Evolutionary conservation across 2,113 vertebrate species (phyloP), one percentile per base, ranked within the genome.

Genomic region (Cyprinodon variegatus): DNA sequence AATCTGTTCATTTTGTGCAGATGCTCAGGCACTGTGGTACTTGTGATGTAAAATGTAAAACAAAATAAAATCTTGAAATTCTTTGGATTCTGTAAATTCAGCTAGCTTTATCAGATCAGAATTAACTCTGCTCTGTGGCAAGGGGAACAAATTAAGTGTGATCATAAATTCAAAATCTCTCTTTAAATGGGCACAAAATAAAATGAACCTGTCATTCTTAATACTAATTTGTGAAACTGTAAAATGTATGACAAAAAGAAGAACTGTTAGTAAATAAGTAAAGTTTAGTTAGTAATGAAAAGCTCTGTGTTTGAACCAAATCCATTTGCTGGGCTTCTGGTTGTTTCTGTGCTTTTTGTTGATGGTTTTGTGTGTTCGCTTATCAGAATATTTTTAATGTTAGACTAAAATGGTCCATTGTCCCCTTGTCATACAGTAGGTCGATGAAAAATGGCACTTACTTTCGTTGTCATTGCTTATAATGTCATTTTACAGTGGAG

Each of bases 381-480:
- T 53, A 17, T n/a, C n/a, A 9, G 50, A 1, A 20, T 45, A 11
- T 9, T 20, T 53, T 6, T 50, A 15, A 15, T 14, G 48, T 53
- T 20, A 53, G 6, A 53, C 50, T 20, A 53, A 29, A 53, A 53
- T n/a, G 6, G 50, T 53, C n/a, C 14, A 29, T 29, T 29, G 29
- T 29, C 29, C 29, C 29, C 7, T 36, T n/a, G 68, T 36, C 53
- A 68, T 7, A 57, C 36, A 40, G 61, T 39, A 61, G 65, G 40
- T 37, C 4, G 36, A 72, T 63, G 39, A 67, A 75, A 72, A 64
- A 6, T 37, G 20, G 63, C 57, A 68, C 40, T 63, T 68, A 76
- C 78, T 77, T 79, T 71, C 61, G 79, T 77, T 63, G n/a, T 63
- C 13, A 6, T 83, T 77, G 79, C 79, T 86, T 69, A 53, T 85